A percentile compares a stretch with the other conserved stretches of the same genome.
phyloP scores from a whole-genome alignment of 2,888 invertebrate species.

The Chloroclystis v-ata region DNA sequence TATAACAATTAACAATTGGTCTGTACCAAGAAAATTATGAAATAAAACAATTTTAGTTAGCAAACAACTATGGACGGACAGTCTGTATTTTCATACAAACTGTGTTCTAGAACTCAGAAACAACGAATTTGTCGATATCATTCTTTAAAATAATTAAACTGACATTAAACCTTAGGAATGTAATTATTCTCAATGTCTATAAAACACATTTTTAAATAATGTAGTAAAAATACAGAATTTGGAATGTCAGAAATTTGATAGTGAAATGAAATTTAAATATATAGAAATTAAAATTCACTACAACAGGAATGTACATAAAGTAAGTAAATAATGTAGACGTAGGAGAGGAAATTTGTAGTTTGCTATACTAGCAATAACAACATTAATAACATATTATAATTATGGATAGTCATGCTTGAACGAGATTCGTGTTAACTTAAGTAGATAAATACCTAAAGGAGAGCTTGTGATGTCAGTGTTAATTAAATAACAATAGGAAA shows the following conservation, averaged over 20 bases:
- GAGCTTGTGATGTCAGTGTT: conserved; percentile 5
- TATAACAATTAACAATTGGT: conserved; percentile 7
- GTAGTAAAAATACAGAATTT: conserved; percentile 41
- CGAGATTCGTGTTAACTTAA: conserved; percentile 15
- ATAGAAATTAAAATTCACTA: conserved; percentile 22
- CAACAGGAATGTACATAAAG: conserved; percentile 27
- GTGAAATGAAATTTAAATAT: conserved; percentile 23
- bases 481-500: background rate
- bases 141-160: too few relatives aligned
- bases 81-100: conserved; percentile 13
- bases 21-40: too few relatives aligned
- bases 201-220: conserved; percentile 11
- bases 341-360: background rate
- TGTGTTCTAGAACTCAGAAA: conserved; percentile 7
- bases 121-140: background rate
- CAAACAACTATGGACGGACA: conserved; percentile 19
- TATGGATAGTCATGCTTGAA: conserved; percentile 13
- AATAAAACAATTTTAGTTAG: background rate
- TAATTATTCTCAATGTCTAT: too few relatives aligned
- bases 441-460: background rate
- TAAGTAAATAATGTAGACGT: background rate
- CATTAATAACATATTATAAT: background rate
- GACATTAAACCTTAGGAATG: too few relatives aligned
- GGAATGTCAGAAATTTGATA: conserved; percentile 45
- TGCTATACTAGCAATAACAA: conserved; percentile 2